phyloP scores from a whole-genome alignment of 2,888 invertebrate genomes.

The Seladonia tumulorum region DNA sequence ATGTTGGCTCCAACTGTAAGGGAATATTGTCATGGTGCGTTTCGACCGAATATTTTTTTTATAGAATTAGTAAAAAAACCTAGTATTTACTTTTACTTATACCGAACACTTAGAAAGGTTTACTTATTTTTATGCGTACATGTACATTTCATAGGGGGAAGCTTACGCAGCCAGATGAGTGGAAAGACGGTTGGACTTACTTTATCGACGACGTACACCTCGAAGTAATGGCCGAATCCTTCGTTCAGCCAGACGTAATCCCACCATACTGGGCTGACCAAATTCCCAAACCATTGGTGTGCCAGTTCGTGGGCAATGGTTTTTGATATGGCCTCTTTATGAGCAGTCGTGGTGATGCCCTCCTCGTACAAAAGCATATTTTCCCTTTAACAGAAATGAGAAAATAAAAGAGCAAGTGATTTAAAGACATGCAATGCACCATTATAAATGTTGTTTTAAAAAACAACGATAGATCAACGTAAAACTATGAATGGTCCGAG shows the following conservation, averaged over 20 bases:
- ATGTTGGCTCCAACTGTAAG: slow-evolving; percentile 53
- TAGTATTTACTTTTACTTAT: no score
- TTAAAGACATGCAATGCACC: neutral
- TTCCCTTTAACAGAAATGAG: slow-evolving; percentile 67
- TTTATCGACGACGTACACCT: slow-evolving; percentile 82
- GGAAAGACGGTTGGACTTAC: slow-evolving; percentile 20
- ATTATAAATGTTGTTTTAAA: neutral
- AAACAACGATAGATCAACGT: no score
- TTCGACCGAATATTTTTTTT: no score
- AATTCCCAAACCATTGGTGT: slow-evolving; percentile 86
- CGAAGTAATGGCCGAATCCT: slow-evolving; percentile 86
- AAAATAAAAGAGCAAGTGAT: no score
- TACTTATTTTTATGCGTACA: no score
- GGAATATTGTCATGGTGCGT: neutral
- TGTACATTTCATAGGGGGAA: no score
- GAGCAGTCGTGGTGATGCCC: slow-evolving; percentile 47
- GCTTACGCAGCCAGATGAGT: no score
- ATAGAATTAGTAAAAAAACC: no score
- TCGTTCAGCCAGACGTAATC: slow-evolving; percentile 84
- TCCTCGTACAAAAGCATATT: slow-evolving; percentile 64
- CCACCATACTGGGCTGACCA: slow-evolving; percentile 84
- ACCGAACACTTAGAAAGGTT: no score
- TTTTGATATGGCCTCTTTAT: slow-evolving; percentile 65
- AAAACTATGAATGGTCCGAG: no score
- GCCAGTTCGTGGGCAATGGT: slow-evolving; percentile 86